phyloP scores from a whole-genome alignment of 2,113 vertebrate genomes.

The Carassius gibelio region DNA sequence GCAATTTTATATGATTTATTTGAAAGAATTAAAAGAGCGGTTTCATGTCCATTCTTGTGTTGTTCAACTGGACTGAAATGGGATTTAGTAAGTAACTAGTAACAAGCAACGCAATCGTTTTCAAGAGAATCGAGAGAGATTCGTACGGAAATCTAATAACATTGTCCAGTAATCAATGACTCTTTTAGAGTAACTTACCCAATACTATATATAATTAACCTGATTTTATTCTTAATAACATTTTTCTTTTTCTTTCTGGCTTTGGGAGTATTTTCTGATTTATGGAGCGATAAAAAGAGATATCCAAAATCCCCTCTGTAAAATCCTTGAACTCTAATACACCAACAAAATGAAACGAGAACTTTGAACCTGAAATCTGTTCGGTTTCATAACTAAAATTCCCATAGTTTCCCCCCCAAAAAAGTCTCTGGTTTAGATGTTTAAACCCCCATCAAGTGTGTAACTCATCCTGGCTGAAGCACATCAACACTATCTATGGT shows the following conservation, averaged over 20 bases:
- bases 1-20: too few relatives aligned
- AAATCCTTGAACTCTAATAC: too few relatives aligned
- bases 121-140: too few relatives aligned
- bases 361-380: not conserved
- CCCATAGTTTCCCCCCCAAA: too few relatives aligned
- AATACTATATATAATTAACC: too few relatives aligned
- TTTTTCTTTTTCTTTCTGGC: too few relatives aligned
- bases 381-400: not conserved
- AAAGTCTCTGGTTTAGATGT: not conserved
- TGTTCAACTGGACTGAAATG: not conserved
- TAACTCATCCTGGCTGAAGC: not conserved
- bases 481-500: constrained; percentile 47
- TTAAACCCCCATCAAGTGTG: not conserved
- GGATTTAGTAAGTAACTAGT: too few relatives aligned
- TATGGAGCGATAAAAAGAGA: too few relatives aligned
- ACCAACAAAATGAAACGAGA: not conserved
- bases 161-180: not conserved
- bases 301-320: too few relatives aligned
- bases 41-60: not conserved
- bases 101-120: too few relatives aligned
- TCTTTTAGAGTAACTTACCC: too few relatives aligned
- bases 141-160: not conserved
- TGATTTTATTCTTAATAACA: not conserved
- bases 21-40: too few relatives aligned
- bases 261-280: not conserved